Base-by-base conservation (phyloP, 2,888 invertebrate genomes). In the Leptinotarsa rubiginosa region DNA sequence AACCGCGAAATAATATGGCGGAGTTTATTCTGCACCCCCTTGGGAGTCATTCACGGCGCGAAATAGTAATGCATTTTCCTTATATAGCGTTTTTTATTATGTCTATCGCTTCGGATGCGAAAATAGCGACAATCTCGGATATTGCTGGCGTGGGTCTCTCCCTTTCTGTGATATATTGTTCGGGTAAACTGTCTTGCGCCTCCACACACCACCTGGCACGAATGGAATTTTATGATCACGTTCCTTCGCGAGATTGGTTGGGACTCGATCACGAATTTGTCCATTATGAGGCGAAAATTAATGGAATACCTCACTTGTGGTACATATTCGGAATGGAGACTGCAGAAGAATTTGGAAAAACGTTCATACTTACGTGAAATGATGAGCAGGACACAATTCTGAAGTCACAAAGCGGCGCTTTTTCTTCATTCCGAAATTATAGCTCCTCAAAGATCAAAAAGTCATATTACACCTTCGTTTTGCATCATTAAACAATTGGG, bases 1-100 rank as follows among this genome's bases (percentile, higher is more conserved):
- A 84, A 83, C 82, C 83, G 83, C 81, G 83, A 83, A 87, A 86
- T 86, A 85, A 87, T 86, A 87, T 85, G 85, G 85, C 83, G 82
- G 85, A 85, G 86, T 86, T 87, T 86, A 85, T 84, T 69, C 85
- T 81, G 76, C 70, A 74, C 78, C 80, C 87, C 82, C 86, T 62
- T 22, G 87, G 86, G 87, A 80, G 80, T 85, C 87, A 87, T 88
- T 88, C 84, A 83, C 80, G 78, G 81, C 84, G 84, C 85, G 86
- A 84, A 87, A 87, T 88, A 86, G 87, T 87, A 88, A 88, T 88
- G 88, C 87, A 86, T 88, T 88, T 88, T 88, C 87, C 87, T 87
- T 88, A 88, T 88, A 87, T 85, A 87, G 86, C 85, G 85, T 86
- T 87, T 87, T 87, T 87, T 87, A 87, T 87, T 88, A 87, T 86